Percentiles rank a stretch among this genome's conserved stretches.
phyloP scores from a whole-genome alignment of 2,888 invertebrate genomes.

The Pediacus dermestoides region DNA sequence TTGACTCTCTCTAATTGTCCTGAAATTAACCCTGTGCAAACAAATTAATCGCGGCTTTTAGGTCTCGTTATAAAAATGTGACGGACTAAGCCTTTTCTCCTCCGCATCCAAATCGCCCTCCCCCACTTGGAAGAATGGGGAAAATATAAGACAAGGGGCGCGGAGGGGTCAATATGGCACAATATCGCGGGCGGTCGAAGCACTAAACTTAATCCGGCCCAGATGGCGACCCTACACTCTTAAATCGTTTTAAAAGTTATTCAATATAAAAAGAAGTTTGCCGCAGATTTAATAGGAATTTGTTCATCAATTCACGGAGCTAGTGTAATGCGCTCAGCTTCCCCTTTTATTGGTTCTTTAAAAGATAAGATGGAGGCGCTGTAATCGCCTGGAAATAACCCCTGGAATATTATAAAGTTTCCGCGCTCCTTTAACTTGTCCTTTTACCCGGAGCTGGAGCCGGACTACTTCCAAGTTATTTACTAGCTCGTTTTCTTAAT shows the following conservation, averaged over 20 bases:
- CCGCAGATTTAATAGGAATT: constrained; percentile 53
- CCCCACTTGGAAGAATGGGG: constrained; percentile 3
- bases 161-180: constrained; percentile 35
- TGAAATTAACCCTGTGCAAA: constrained; percentile 46
- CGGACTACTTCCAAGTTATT: no score
- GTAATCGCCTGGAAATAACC: constrained; percentile 33
- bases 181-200: constrained; percentile 40
- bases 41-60: constrained; percentile 47
- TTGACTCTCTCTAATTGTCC: constrained; percentile 44
- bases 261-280: constrained; percentile 51
- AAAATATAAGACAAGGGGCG: constrained; percentile 8
- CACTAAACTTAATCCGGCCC: constrained; percentile 51
- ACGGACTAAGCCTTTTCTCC: constrained; percentile 33
- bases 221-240: constrained; percentile 49
- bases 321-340: constrained; percentile 36
- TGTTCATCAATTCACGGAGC: constrained; percentile 53
- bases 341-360: constrained; percentile 37
- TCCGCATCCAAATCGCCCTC: background rate
- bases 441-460: no score
- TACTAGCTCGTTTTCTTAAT: no score
- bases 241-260: constrained; percentile 52
- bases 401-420: constrained; percentile 32
- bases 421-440: constrained; percentile 1
- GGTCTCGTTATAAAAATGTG: constrained; percentile 47
- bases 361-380: constrained; percentile 32